These are phyloP conservation scores for Mercenaria mercenaria DNA, from an alignment of 1,140 invertebrate genomes.

Conservation along the genomic window DNA sequence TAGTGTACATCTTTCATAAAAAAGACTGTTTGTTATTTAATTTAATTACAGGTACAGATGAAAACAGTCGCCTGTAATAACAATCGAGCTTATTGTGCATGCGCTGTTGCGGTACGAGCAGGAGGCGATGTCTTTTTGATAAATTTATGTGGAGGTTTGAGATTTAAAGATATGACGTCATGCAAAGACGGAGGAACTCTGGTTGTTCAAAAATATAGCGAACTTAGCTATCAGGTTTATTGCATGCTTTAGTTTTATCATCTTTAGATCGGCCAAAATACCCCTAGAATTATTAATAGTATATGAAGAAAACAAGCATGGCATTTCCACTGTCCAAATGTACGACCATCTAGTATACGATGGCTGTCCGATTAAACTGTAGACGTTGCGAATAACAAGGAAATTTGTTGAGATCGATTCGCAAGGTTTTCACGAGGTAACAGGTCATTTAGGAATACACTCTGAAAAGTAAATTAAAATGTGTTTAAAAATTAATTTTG, in stretches of 20 bases:
- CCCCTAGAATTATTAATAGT: not conserved
- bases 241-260: not conserved
- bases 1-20: too few species aligned
- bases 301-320: not conserved
- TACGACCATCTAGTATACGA: not conserved
- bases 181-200: not conserved
- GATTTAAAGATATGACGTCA: not conserved
- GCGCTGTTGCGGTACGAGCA: slow-evolving; percentile 18
- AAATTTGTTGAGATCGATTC: too few species aligned
- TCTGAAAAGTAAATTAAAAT: too few species aligned
- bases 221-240: not conserved
- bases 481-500: too few species aligned
- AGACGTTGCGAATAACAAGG: too few species aligned
- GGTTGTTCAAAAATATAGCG: not conserved
- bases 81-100: not conserved
- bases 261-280: not conserved
- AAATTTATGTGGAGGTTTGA: not conserved
- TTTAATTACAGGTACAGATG: slow-evolving; percentile 24
- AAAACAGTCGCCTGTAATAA: not conserved
- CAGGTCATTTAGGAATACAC: too few species aligned
- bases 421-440: too few species aligned
- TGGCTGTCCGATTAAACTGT: too few species aligned
- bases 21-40: too few species aligned
- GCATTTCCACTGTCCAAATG: not conserved
- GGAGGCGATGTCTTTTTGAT: slow-evolving; percentile 34